Evolutionary conservation across 2,888 invertebrate species (phyloP), one percentile per base, ranked within the genome.

Genomic region (Pseudanteris insignis): DNA sequence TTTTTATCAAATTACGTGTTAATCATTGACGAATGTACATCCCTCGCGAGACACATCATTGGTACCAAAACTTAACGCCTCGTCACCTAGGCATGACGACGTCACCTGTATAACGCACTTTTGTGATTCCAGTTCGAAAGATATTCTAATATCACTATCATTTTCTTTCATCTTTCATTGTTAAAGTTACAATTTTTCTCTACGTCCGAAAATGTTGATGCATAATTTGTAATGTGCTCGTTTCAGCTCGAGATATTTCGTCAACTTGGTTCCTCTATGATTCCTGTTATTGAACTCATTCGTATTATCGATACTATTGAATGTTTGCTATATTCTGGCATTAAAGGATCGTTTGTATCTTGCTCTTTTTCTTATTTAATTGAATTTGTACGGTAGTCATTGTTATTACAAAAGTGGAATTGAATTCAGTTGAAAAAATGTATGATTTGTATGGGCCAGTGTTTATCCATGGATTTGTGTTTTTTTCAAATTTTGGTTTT

Each of bases 1-100:
- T n/a, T n/a, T n/a, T 59, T 59, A 72, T 74, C 71, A 64, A 69
- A 64, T 66, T 63, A 66, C 58, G 61, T 61, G 58, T 62, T 63
- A 51, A 58, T 61, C 58, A 61, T 51, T 62, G 63, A 66, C 58
- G 60, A 60, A 60, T 57, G 50, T 54, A 50, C 50, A 57, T 60
- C 55, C 53, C 64, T 67, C 53, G 36, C 55, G 54, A 55, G 48
- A 50, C 60, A 61, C 55, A 44, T 51, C 36, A 25, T 55, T 55
- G 40, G 6, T 41, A 44, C 18, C 41, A 32, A 50, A 55, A 61
- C 54, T 44, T 30, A 60, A 61, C 33, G 34, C 41, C 33, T 50
- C 36, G 51, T 41, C 50, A 61, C 46, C 32, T 33, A 50, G 32
- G 48, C 15, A 54, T 55, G 50, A 51, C 55, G 15, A 51, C 44